These are phyloP conservation scores for Galeruca laticollis DNA, from an alignment of 2,888 invertebrate species.

Conservation along the genomic window DNA sequence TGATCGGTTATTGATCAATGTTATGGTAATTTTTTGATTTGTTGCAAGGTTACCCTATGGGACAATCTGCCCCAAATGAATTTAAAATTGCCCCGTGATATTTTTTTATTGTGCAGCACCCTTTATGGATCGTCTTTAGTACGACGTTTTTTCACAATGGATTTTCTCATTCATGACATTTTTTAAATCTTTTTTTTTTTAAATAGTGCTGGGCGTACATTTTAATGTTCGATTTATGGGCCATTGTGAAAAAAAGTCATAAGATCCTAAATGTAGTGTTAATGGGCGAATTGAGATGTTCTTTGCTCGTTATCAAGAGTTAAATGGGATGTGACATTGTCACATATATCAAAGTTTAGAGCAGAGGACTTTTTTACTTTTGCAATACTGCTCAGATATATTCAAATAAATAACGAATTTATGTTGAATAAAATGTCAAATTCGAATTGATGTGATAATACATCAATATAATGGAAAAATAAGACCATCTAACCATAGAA, in stretches of 20 bases:
- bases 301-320: constrained; percentile 43
- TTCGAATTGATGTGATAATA: constrained; percentile 11
- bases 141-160: constrained; percentile 59
- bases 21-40: constrained; percentile 65
- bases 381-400: not conserved
- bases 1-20: constrained; percentile 61
- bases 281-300: constrained; percentile 64
- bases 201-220: constrained; percentile 61
- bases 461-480: constrained; percentile 1
- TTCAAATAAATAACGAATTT: constrained; percentile 15
- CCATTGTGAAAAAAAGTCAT: constrained; percentile 51
- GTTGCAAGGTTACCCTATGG: constrained; percentile 63
- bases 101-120: constrained; percentile 51
- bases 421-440: constrained; percentile 11
- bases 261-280: constrained; percentile 62
- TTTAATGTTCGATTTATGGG: constrained; percentile 63
- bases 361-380: constrained; percentile 1
- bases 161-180: constrained; percentile 57
- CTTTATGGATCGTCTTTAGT: constrained; percentile 55
- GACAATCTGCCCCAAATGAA: constrained; percentile 64
- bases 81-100: constrained; percentile 63
- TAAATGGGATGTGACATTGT: constrained; percentile 46
- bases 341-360: constrained; percentile 41
- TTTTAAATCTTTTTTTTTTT: constrained; percentile 43
- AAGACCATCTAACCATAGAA: not conserved